These are phyloP conservation scores for Syrrhaptes paradoxus DNA, from an alignment of 2,113 vertebrate species.

Conservation along the genomic window DNA sequence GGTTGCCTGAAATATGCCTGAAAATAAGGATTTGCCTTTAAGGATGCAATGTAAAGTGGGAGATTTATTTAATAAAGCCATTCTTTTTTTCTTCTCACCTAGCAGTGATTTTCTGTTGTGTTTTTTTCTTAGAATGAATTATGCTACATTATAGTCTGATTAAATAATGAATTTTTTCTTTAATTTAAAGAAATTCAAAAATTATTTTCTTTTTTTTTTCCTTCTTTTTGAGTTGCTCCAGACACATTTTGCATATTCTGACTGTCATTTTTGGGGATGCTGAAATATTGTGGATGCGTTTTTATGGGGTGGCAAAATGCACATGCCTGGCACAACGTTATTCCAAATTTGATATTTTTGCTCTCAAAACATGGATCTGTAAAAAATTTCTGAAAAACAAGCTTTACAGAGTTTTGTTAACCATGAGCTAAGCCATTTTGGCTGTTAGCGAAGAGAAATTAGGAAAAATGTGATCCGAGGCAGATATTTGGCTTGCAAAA, in stretches of 20 bases:
- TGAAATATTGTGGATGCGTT: not conserved
- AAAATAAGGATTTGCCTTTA: not conserved
- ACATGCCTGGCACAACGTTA: not conserved
- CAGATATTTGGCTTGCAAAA: slow-evolving; percentile 30
- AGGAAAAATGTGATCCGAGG: not conserved
- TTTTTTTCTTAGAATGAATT: not conserved
- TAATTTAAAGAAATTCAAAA: not conserved
- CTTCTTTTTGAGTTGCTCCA: not conserved
- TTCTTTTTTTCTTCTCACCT: not conserved
- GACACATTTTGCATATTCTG: not conserved
- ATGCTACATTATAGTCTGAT: not conserved
- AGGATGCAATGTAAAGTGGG: not conserved
- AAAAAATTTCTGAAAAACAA: not conserved
- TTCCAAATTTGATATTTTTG: not conserved
- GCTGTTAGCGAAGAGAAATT: not conserved
- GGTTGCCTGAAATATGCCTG: not conserved
- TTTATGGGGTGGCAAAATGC: not conserved
- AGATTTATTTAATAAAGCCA: not conserved
- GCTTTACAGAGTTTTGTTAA: slow-evolving; percentile 8
- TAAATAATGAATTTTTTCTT: not conserved
- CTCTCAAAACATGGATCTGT: not conserved
- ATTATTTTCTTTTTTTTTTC: not conserved
- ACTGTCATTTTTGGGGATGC: not conserved
- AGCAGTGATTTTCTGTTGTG: not conserved
- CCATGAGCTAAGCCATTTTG: not conserved